phyloP scores from a whole-genome alignment of 2,797 vertebrate species.

The Artibeus jamaicensis region DNA sequence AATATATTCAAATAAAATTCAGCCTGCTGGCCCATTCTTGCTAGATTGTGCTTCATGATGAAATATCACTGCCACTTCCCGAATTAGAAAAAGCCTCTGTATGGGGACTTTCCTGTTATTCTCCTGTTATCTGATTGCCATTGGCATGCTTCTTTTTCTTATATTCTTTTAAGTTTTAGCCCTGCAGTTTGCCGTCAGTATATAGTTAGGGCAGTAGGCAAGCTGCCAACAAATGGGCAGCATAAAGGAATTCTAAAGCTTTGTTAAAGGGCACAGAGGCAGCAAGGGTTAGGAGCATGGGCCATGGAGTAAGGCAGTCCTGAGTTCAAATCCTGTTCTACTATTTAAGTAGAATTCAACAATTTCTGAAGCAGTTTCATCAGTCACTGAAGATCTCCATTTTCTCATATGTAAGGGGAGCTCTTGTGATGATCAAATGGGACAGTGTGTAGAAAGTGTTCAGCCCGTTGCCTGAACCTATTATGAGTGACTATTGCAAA shows the following conservation, averaged over 20 bases:
- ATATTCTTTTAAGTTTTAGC: not conserved
- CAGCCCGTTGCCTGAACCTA: not conserved
- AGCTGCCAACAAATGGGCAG: not conserved
- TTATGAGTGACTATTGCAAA: not conserved
- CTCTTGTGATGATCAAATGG: not conserved
- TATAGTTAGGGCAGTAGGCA: not conserved
- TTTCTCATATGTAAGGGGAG: not conserved
- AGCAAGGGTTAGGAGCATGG: not conserved
- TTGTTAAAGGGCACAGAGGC: not conserved
- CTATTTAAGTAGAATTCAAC: not conserved
- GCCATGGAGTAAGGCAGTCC: not conserved
- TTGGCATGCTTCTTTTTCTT: not conserved
- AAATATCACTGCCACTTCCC: not conserved
- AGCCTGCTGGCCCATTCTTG: not conserved
- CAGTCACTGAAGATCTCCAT: not conserved
- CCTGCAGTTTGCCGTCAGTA: not conserved
- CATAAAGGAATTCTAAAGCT: not conserved
- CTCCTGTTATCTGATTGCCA: not conserved
- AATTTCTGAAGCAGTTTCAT: not conserved
- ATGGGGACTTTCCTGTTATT: not conserved
- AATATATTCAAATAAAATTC: slow-evolving; percentile 32
- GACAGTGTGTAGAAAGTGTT: not conserved
- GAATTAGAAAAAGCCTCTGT: not conserved
- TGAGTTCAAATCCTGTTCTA: not conserved
- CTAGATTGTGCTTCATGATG: not conserved